Percentiles rank a stretch among this genome's conserved stretches.
These are phyloP conservation scores for Chrysochloris asiatica DNA, from an alignment of 2,113 vertebrate species.

Conservation along the genomic window DNA sequence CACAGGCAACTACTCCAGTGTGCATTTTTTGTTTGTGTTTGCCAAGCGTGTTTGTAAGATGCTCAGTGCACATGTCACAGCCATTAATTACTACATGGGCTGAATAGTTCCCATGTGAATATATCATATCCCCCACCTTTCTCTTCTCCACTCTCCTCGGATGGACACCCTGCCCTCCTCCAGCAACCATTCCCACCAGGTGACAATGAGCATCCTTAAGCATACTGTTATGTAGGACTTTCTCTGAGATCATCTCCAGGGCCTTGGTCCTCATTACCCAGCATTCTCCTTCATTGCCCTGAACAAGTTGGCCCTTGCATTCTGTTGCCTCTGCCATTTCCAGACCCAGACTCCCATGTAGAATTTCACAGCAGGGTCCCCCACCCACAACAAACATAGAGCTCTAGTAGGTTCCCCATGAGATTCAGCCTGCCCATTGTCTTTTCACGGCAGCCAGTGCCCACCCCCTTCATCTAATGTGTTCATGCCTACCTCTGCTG, in stretches of 20 bases:
- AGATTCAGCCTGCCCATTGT: not conserved
- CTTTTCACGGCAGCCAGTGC: too few species aligned
- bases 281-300: rapidly evolving
- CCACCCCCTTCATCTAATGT: too few species aligned
- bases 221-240: not conserved
- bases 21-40: not conserved
- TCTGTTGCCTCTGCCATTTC: not conserved
- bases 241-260: not conserved
- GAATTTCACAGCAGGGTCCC: not conserved
- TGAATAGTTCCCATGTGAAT: rapidly evolving
- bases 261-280: not conserved
- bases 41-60: not conserved
- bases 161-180: not conserved
- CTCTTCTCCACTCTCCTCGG: not conserved
- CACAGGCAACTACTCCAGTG: not conserved
- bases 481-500: not conserved
- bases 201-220: not conserved
- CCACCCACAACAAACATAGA: too few species aligned
- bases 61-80: rapidly evolving
- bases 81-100: not conserved
- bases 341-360: not conserved
- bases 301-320: not conserved
- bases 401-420: not conserved
- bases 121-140: not conserved
- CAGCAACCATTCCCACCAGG: not conserved